Percentiles rank a stretch among this genome's conserved stretches.
phyloP scores from a whole-genome alignment of 2,888 invertebrate species.

The Netelia fuscicornis region DNA sequence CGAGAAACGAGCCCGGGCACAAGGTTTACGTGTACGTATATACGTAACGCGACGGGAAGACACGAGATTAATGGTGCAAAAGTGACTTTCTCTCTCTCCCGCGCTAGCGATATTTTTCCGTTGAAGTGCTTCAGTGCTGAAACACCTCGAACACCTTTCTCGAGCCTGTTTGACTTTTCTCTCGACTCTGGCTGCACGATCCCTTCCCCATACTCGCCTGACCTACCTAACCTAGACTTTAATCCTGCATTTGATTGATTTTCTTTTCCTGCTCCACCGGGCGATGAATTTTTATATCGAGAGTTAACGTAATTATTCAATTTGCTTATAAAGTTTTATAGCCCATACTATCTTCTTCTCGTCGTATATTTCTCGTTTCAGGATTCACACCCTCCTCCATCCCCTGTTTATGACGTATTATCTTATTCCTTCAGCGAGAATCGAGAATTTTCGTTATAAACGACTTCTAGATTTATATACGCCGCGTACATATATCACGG shows the following conservation, averaged over 20 bases:
- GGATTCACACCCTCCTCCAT: neutral
- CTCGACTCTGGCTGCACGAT: neutral
- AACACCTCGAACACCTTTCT: conserved; percentile 30
- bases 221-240: neutral
- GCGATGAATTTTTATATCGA: neutral
- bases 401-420: neutral
- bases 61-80: conserved; percentile 54
- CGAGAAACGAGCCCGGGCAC: conserved; percentile 4
- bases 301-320: no score
- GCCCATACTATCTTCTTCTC: neutral
- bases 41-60: conserved; percentile 2
- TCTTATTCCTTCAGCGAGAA: neutral
- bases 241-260: conserved; percentile 5
- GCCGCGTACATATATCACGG: neutral
- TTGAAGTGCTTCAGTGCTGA: neutral
- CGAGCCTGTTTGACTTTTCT: conserved; percentile 43
- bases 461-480: conserved; percentile 41
- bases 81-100: conserved; percentile 41
- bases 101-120: conserved; percentile 15
- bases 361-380: neutral
- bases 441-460: conserved; percentile 38
- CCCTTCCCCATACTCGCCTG: neutral
- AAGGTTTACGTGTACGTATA: conserved; percentile 35
- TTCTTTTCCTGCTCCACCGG: neutral
- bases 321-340: no score